Base-by-base conservation (phyloP, 1,140 invertebrate genomes). In the Neuroterus valhalla region DNA sequence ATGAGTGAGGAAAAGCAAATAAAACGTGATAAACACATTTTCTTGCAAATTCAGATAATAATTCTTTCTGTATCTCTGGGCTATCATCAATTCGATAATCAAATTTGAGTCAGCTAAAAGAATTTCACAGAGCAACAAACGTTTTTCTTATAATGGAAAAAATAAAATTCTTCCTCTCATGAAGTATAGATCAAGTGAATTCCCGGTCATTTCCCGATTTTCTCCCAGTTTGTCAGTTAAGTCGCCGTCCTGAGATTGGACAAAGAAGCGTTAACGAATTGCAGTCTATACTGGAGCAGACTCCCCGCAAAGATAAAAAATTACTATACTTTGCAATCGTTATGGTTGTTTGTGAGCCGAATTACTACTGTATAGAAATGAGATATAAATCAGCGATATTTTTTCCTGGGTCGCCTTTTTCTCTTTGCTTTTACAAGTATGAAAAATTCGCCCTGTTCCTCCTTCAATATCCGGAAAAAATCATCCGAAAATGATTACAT, bases 241-340 rank as follows among this genome's bases (percentile, higher is more conserved):
- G 6, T 4, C 4, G 8, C n/a, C n/a, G n/a, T n/a, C n/a, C n/a
- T n/a, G n/a, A 31, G 23, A 31, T 2, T 62, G 52, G 23, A 62
- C 52, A 62, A 62, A 62, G 52, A 31, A 31, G 23, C 23, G 52
- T 62, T 62, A 62, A 62, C 52, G 52, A 62, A 62, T 62, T 62
- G 26, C 21, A 62, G 31, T 62, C 12, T 14, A 62, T 1, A 62
- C 5, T 26, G 15, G 52, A 62, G 14, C 26, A 10, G 21, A 62
- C 52, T 62, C 21, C 52, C 52, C 19, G 52, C 52, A 26, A 62
- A 62, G 52, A 62, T 26, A 21, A 26, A 62, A 62, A 62, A 62
- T 62, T 26, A 62, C 52, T 4, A 14, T 4, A 3, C 19, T 23
- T 62, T 62, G 15, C 26, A 62, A 10, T 62, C 52, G 21, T 62